Evolutionary conservation across 2,797 vertebrate genomes (phyloP), one percentile per base, ranked within the genome.

Genomic region (Odontamblyopus rebecca): DNA sequence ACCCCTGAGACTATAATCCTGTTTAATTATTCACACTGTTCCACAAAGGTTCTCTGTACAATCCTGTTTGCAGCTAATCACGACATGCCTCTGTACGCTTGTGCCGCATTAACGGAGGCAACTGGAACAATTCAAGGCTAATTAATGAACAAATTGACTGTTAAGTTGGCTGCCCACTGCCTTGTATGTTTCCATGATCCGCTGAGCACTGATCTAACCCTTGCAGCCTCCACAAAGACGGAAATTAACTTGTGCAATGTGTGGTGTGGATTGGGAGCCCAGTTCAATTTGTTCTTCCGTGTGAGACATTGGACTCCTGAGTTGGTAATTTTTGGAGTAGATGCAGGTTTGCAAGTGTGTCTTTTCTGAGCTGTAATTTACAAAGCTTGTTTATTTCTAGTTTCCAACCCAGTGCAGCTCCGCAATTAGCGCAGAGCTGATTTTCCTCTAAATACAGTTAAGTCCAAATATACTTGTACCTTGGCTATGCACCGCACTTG

Each of bases 11-110:
- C 84, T 86, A 48, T 48, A 87, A 90, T 88, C 80, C 75, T 74
- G 85, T 88, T 92, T 86, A 91, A 91, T 91, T 88, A 92, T 91
- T 91, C 83, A 91, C 80, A 57, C 59, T 23, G 71, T 63, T 87
- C 77, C 84, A 88, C 81, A 75, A 80, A 87, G 80, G 86, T 75
- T 79, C 82, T 84, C 68, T 69, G 71, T 18, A 64, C 70, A 74
- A 76, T 70, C 72, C 75, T 69, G 75, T 87, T 89, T 89, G 80
- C 71, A 78, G 80, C 87, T 85, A 91, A 90, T 89, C 79, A 76
- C 75, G 72, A 85, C 75, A 89, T 29, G 76, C 76, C 69, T 81
- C 75, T 80, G 74, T 69, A 72, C 27, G 30, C 74, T 70, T 74
- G 61, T 71, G 81, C 82, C 76, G 78, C 81, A 75, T 88, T 90